Base-by-base conservation (phyloP, 2,113 vertebrate genomes). In the Uria aalge region DNA sequence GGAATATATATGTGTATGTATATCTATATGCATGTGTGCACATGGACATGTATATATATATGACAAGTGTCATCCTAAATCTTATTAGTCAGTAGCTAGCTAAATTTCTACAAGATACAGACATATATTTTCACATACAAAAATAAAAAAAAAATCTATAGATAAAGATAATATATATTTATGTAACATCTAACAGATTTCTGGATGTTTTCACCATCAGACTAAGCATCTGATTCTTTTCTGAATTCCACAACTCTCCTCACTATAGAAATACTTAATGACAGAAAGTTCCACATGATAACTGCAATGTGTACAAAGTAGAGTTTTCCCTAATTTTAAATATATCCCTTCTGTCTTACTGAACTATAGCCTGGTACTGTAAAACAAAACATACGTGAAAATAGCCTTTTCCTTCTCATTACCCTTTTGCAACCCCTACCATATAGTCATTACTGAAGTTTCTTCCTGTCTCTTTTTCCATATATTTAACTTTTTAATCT, bases 11-110 rank as follows among this genome's bases (percentile, higher is more conserved):
- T 24, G 4, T 53, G 5, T 38, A 10, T 62, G 12, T 40, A 26
- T 30, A 12, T n/a, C 5, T 27, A 6, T 34, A 10, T 17, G 1
- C 9, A 3, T 23, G 2, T 45, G 5, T 43, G 7, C 32, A 21
- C 14, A 23, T 12, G 3, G 5, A 8, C 9, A 34, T 19, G 2
- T 8, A 1, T 19, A 10, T 30, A 13, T 14, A 50, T 6, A 12
- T 20, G 8, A 27, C 9, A 67, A 55, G 7, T 17, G 79, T 67
- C 62, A 88, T 63, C 21, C 32, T 62, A 74, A 79, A 75, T 38
- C 27, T 77, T 52, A 64, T 20, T 36, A 12, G 17, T 34, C 34
- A 73, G 24, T 7, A 83, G 12, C 13, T 52, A 87, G 17, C 4
- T 66, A 73, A 60, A 66, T 77, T 85, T 56, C 36, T 62, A 17